Conservation (phyloP, 2,113 vertebrate genomes). For the Tachysurus vachellii region DNA sequence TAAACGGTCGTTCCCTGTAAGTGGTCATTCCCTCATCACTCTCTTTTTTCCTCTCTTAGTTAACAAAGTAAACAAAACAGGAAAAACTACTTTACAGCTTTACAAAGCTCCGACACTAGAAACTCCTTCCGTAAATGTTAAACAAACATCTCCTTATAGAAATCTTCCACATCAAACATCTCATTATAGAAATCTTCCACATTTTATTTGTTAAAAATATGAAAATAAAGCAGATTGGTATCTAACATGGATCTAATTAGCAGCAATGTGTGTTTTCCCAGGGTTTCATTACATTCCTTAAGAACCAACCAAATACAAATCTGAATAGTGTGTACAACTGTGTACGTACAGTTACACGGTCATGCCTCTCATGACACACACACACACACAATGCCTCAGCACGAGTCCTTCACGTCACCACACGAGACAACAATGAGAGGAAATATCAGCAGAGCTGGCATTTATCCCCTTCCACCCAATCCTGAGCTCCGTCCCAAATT, state of each 20-base stretch:
- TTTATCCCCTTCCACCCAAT: slow-evolving; percentile 43
- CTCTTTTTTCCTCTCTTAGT: background rate
- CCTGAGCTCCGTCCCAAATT: slow-evolving; percentile 22
- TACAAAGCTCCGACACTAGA: background rate
- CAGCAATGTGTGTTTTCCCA: background rate
- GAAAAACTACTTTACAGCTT: background rate
- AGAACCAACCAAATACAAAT: background rate
- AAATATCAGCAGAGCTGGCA: slow-evolving; percentile 72
- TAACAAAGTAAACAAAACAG: background rate
- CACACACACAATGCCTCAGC: slow-evolving; percentile 5
- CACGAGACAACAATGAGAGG: slow-evolving; percentile 82
- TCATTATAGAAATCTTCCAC: background rate
- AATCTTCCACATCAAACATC: background rate
- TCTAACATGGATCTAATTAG: background rate
- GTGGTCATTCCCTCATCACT: background rate
- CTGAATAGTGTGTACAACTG: slow-evolving; percentile 24
- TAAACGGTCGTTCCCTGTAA: background rate
- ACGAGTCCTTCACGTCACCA: slow-evolving; percentile 20
- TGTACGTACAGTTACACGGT: slow-evolving; percentile 11
- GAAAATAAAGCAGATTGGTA: background rate
- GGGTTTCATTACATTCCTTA: background rate
- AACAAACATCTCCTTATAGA: background rate
- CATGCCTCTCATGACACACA: background rate
- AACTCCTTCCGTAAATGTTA: background rate
- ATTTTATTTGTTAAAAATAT: background rate